phyloP scores from a whole-genome alignment of 1,140 invertebrate species.

The Drosophila insularis region DNA sequence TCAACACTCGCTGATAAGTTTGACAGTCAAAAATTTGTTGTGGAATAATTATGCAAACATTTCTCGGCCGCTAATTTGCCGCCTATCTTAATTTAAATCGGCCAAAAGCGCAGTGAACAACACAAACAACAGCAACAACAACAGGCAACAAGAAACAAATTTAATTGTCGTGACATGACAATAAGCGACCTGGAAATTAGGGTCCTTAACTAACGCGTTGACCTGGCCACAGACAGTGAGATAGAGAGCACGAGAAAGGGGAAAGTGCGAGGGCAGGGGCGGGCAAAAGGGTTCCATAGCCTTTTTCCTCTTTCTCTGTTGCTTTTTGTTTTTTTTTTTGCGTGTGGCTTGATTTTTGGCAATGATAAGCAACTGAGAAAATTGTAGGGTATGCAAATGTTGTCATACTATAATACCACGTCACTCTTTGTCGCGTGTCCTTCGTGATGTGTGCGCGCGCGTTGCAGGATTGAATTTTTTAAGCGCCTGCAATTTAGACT shows the following conservation, averaged over 20 bases:
- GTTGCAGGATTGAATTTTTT: conserved; percentile 48
- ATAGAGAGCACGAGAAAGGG: no score
- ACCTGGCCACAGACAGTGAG: neutral
- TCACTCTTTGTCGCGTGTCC: conserved; percentile 60
- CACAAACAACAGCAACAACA: neutral
- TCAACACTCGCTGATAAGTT: conserved; percentile 58
- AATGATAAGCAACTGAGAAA: conserved; percentile 58
- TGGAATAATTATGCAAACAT: conserved; percentile 76
- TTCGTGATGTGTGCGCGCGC: neutral
- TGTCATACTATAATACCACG: conserved; percentile 33
- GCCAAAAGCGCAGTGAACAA: conserved; percentile 68
- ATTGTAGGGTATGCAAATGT: conserved; percentile 78
- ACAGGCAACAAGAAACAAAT: conserved; percentile 29
- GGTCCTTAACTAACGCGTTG: conserved; percentile 47
- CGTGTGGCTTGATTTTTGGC: conserved; percentile 65
- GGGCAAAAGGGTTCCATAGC: conserved; percentile 6
- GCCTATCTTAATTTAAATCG: conserved; percentile 79
- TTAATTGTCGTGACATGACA: conserved; percentile 79
- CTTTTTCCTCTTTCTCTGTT: neutral
- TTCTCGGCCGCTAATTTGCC: conserved; percentile 75
- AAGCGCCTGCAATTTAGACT: conserved; percentile 60
- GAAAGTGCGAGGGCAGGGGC: neutral
- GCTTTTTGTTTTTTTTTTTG: conserved; percentile 41
- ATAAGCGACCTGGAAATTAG: conserved; percentile 72
- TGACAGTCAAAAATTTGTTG: conserved; percentile 52